phyloP scores from a whole-genome alignment of 2,113 vertebrate genomes.

The Takifugu bimaculatus region DNA sequence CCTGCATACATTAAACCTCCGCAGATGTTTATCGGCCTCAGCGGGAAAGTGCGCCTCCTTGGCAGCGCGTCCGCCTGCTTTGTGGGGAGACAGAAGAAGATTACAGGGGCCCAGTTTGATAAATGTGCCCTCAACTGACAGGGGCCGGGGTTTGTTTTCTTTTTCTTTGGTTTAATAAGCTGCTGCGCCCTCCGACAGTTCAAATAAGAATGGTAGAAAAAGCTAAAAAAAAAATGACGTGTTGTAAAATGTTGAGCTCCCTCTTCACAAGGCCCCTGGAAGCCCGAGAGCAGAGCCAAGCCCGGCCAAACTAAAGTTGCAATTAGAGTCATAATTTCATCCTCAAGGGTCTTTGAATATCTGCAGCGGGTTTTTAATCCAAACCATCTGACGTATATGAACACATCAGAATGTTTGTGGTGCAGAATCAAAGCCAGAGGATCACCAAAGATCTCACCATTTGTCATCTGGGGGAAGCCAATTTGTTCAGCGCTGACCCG shows the following conservation, averaged over 20 bases:
- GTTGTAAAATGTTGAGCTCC: not conserved
- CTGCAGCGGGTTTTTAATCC: no score
- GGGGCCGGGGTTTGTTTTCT: not conserved
- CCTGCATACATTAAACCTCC: constrained; percentile 32
- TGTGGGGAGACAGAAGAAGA: constrained; percentile 11
- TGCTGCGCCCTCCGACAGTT: not conserved
- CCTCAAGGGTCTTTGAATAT: no score
- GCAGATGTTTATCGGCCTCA: constrained; percentile 50
- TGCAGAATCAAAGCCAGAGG: no score
- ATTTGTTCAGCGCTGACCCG: no score
- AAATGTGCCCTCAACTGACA: constrained; percentile 10
- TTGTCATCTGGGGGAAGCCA: no score
- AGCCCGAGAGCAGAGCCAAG: no score
- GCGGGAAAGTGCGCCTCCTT: constrained; percentile 30
- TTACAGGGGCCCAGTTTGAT: constrained; percentile 22
- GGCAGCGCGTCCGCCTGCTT: constrained; percentile 24
- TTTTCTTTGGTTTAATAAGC: constrained; percentile 7
- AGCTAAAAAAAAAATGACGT: not conserved
- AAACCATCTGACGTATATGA: no score
- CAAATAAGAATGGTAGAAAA: not conserved
- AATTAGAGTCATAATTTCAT: no score
- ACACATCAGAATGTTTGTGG: no score
- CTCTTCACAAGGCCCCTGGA: no score
- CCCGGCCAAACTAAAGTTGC: no score
- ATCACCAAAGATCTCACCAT: no score